Conservation (phyloP, 2,113 vertebrate species). For the Poeciliopsis turrubarensis region DNA sequence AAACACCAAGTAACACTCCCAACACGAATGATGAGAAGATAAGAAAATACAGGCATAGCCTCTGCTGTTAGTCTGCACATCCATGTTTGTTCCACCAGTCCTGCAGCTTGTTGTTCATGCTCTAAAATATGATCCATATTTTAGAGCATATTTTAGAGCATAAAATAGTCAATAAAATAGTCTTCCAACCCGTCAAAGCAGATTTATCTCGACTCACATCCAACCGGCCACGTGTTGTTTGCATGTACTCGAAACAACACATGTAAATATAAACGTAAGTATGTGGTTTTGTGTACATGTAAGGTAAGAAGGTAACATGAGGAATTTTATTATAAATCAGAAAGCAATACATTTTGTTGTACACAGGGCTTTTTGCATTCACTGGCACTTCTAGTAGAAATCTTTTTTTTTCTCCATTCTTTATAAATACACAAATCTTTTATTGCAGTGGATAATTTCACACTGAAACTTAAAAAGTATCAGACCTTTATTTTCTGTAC, state of each 20-base stretch:
- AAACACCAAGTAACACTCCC: background rate
- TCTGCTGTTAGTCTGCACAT: background rate
- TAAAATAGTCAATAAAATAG: background rate
- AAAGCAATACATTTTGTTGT: background rate
- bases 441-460: too few relatives aligned
- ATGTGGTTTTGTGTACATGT: background rate
- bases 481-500: too few relatives aligned
- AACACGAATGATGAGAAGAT: background rate
- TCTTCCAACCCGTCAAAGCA: background rate
- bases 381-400: too few relatives aligned
- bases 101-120: background rate
- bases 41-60: background rate
- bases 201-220: background rate
- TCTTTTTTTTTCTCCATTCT: too few relatives aligned
- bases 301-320: background rate
- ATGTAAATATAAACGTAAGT: background rate
- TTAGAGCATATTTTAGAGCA: too few relatives aligned
- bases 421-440: too few relatives aligned
- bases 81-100: background rate
- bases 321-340: background rate
- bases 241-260: background rate
- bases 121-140: background rate
- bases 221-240: background rate
- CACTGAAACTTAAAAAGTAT: too few relatives aligned
- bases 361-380: background rate